phyloP scores from a whole-genome alignment of 2,113 vertebrate species.

The Neotragus pygmaeus region DNA sequence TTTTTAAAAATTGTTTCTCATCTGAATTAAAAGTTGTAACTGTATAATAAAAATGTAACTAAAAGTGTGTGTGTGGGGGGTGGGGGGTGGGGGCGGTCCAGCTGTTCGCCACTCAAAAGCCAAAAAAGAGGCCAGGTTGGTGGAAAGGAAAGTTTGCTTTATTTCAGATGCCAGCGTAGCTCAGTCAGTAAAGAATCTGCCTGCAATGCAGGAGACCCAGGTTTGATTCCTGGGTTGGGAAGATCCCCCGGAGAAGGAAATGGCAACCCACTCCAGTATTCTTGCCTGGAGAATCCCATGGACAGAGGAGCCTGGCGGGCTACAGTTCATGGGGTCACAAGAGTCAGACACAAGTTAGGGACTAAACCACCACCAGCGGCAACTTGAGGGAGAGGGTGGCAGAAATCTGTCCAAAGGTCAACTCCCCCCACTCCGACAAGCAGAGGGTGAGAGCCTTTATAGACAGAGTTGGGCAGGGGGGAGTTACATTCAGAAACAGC shows the following conservation, averaged over 20 bases:
- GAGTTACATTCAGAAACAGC: neutral
- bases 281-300: neutral
- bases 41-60: neutral
- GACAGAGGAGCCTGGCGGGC: neutral
- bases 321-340: neutral
- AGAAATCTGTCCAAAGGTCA: neutral
- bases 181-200: neutral
- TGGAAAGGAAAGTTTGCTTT: neutral
- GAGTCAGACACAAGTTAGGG: neutral
- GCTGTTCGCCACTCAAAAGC: neutral
- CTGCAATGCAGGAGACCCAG: neutral
- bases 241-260: neutral
- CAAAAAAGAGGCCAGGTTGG: neutral
- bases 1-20: neutral
- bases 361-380: neutral
- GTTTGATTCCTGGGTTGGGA: neutral
- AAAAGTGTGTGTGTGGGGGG: neutral
- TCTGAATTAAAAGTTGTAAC: neutral
- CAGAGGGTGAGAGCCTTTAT: neutral
- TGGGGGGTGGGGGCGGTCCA: fast-evolving
- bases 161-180: neutral
- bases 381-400: neutral
- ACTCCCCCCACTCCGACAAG: neutral
- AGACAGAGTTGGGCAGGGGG: neutral
- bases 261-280: neutral